Evolutionary conservation across 1,140 invertebrate species (phyloP).

Genomic region (Gryon sp.): DNA sequence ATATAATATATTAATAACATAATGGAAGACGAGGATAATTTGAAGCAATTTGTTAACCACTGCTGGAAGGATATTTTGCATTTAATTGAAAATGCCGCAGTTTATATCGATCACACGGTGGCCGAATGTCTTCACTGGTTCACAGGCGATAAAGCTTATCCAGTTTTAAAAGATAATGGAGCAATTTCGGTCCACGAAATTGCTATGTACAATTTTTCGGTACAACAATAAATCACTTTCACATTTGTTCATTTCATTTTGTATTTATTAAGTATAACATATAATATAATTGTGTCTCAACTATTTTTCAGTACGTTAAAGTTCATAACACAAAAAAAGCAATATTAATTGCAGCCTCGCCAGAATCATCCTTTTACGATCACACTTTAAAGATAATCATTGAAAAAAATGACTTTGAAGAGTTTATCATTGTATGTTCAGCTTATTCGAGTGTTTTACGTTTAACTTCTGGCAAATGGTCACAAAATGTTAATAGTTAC

Average conservation of each 20-base stretch:
- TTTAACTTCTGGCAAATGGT: conserved; percentile 56
- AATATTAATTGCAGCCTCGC: conserved; percentile 80
- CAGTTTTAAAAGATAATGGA: conserved; percentile 78
- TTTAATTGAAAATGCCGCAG: conserved; percentile 78
- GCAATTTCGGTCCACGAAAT: conserved; percentile 81
- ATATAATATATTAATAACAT: too few relatives aligned
- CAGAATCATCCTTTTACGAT: conserved; percentile 76
- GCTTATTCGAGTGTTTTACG: conserved; percentile 76
- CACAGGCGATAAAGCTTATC: conserved; percentile 77
- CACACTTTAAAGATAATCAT: conserved; percentile 79
- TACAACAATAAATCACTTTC: conserved; percentile 45
- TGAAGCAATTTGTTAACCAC: conserved; percentile 60
- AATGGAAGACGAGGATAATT: conserved; percentile 55
- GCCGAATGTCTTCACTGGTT: conserved; percentile 82
- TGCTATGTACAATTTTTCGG: conserved; percentile 77
- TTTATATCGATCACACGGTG: conserved; percentile 80
- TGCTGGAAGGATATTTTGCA: conserved; percentile 79
- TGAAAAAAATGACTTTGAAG: conserved; percentile 79
- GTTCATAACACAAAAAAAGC: conserved; percentile 76
- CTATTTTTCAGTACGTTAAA: conserved; percentile 69
- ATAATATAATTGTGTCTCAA: conserved; percentile 3
- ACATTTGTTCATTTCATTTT: neutral
- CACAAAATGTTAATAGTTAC: conserved; percentile 71
- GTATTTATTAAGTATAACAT: conserved; percentile 4
- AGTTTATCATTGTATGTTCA: conserved; percentile 79